Conservation (phyloP, 2,888 invertebrate species). For the Hypolimnas misippus region DNA sequence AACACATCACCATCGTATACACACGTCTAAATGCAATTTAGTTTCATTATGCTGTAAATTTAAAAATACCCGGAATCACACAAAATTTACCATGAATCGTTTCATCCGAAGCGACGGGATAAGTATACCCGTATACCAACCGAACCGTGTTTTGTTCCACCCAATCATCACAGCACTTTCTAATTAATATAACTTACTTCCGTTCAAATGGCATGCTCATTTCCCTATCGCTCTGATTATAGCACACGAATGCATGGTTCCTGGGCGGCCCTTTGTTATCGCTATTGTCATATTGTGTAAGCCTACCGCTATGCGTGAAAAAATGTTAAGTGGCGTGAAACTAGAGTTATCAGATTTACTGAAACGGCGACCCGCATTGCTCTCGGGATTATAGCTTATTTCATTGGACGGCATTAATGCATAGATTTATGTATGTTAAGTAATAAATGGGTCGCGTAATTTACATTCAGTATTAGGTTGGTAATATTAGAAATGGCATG, state of each 20-base stretch:
- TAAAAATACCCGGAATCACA: slow-evolving; percentile 26
- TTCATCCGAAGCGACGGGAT: slow-evolving; percentile 10
- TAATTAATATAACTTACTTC: slow-evolving; percentile 69
- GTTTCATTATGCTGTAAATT: background rate
- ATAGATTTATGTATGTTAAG: background rate
- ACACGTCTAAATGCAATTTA: background rate
- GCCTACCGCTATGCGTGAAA: slow-evolving; percentile 52
- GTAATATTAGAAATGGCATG: slow-evolving; percentile 12
- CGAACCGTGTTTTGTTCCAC: slow-evolving; percentile 25
- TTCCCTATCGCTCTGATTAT: slow-evolving; percentile 46
- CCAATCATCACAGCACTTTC: slow-evolving; percentile 37
- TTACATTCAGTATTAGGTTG: background rate
- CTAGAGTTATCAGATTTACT: slow-evolving; percentile 60
- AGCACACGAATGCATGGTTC: slow-evolving; percentile 39
- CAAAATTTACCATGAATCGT: slow-evolving; percentile 20
- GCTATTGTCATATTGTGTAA: slow-evolving; percentile 40
- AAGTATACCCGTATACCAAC: slow-evolving; percentile 25
- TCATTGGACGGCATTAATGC: slow-evolving; percentile 17
- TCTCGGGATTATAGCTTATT: slow-evolving; percentile 16
- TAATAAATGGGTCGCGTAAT: slow-evolving; percentile 12
- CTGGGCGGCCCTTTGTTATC: slow-evolving; percentile 47
- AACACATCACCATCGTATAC: slow-evolving; percentile 1
- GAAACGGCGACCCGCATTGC: slow-evolving; percentile 53
- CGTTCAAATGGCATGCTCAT: slow-evolving; percentile 52
- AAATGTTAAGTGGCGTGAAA: slow-evolving; percentile 57